Conservation (phyloP, 2,888 invertebrate species). For the Rhaphigaster nebulosa region DNA sequence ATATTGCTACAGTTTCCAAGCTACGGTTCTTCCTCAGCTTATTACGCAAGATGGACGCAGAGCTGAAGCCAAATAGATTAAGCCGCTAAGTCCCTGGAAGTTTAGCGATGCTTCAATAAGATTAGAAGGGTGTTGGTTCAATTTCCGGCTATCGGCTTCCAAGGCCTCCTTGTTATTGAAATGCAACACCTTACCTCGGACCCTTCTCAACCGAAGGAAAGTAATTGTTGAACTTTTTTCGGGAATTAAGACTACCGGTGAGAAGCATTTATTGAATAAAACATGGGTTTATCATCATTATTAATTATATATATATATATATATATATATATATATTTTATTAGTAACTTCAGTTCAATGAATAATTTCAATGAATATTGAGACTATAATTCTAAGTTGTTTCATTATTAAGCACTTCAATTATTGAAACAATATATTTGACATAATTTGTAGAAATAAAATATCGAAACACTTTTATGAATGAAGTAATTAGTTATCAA, state of each 20-base stretch:
- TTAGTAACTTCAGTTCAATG: background rate
- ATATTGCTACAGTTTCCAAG: conserved; percentile 3
- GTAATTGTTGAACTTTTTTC: background rate
- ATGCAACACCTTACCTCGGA: conserved; percentile 12
- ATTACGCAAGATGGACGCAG: conserved; percentile 2
- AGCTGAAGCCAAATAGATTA: conserved; percentile 22
- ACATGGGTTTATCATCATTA: background rate
- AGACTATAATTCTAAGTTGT: too few relatives aligned
- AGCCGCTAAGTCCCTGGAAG: conserved; percentile 34
- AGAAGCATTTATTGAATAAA: background rate
- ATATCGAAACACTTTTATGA: too few relatives aligned
- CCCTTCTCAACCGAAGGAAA: background rate
- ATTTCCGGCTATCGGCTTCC: conserved; percentile 45
- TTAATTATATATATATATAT: background rate
- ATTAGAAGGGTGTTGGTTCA: background rate
- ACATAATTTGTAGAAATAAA: too few relatives aligned
- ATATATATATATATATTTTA: conserved; percentile 14
- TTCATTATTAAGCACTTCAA: too few relatives aligned
- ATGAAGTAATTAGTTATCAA: too few relatives aligned
- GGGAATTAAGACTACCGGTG: background rate
- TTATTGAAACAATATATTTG: too few relatives aligned
- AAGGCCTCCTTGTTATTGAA: conserved; percentile 28
- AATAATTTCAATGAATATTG: background rate
- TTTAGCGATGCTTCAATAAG: conserved; percentile 41
- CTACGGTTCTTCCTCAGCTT: background rate